These are phyloP conservation scores for Zaprionus africanus DNA, from an alignment of 1,140 invertebrate genomes.

Conservation along the genomic window DNA sequence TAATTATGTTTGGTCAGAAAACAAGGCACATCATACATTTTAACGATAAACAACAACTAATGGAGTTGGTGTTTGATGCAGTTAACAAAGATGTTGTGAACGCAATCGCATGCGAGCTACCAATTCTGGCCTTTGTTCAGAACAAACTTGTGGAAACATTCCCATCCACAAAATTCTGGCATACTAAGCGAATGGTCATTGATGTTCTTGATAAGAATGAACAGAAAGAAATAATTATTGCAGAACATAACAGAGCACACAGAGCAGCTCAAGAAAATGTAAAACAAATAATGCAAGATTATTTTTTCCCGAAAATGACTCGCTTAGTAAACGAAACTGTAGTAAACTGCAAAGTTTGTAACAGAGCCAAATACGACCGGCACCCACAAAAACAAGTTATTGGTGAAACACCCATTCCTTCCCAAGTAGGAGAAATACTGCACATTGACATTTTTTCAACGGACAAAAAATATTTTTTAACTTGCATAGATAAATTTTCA, in stretches of 20 bases:
- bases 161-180: conserved; percentile 14
- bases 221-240: conserved; percentile 17
- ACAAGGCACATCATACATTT: conserved; percentile 1
- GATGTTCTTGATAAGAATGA: conserved; percentile 13
- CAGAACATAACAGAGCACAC: conserved; percentile 28
- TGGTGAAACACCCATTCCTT: conserved; percentile 4
- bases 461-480: conserved; percentile 33
- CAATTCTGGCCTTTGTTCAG: conserved; percentile 16
- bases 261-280: conserved; percentile 40
- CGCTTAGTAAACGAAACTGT: conserved; percentile 32
- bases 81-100: conserved; percentile 18
- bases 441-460: conserved; percentile 41
- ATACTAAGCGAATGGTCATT: conserved; percentile 18
- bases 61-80: not conserved
- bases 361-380: conserved; percentile 39
- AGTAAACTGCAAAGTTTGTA: conserved; percentile 38
- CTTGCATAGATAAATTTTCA: conserved; percentile 37
- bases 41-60: conserved; percentile 1
- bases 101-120: conserved; percentile 25
- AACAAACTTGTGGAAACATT: conserved; percentile 20
- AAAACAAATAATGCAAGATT: conserved; percentile 29
- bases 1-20: conserved; percentile 2
- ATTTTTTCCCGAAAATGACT: conserved; percentile 49
- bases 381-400: conserved; percentile 42
- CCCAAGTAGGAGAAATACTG: conserved; percentile 38